phyloP scores from a whole-genome alignment of 2,888 invertebrate genomes.

The Toxonevra muliebris region DNA sequence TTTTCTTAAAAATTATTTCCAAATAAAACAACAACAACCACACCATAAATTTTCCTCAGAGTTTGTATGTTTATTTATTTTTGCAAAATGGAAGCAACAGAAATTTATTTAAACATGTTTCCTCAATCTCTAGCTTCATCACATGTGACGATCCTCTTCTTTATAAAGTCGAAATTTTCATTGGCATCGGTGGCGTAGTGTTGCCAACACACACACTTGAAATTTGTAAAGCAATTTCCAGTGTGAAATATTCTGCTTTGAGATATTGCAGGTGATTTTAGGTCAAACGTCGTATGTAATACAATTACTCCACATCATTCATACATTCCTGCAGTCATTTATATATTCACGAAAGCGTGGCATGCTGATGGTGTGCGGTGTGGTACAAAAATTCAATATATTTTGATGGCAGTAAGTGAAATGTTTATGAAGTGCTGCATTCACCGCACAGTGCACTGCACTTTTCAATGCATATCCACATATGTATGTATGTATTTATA shows the following conservation, averaged over 20 bases:
- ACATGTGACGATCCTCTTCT: too few species aligned
- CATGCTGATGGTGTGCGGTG: too few species aligned
- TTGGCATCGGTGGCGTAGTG: too few species aligned
- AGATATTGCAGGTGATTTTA: conserved; percentile 53
- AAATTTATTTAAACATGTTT: conserved; percentile 10
- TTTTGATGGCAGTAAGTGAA: conserved; percentile 25
- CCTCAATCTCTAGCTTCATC: not conserved
- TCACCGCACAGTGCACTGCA: not conserved
- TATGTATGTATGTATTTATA: not conserved
- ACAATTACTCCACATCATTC: conserved; percentile 31
- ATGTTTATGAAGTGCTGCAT: conserved; percentile 34
- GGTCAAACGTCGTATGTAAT: conserved; percentile 48
- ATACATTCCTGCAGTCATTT: conserved; percentile 9
- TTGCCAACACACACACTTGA: too few species aligned
- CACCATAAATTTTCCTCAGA: too few species aligned
- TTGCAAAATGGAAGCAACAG: not conserved
- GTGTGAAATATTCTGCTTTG: conserved; percentile 20
- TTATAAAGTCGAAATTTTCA: too few species aligned
- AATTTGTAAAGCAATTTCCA: conserved; percentile 18
- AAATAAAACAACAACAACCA: too few species aligned
- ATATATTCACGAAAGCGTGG: not conserved
- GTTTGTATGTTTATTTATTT: not conserved
- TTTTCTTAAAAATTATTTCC: too few species aligned
- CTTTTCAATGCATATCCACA: too few species aligned
- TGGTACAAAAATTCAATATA: not conserved